Evolutionary conservation across 2,797 vertebrate species (phyloP).

Genomic region (Mergus octosetaceus): DNA sequence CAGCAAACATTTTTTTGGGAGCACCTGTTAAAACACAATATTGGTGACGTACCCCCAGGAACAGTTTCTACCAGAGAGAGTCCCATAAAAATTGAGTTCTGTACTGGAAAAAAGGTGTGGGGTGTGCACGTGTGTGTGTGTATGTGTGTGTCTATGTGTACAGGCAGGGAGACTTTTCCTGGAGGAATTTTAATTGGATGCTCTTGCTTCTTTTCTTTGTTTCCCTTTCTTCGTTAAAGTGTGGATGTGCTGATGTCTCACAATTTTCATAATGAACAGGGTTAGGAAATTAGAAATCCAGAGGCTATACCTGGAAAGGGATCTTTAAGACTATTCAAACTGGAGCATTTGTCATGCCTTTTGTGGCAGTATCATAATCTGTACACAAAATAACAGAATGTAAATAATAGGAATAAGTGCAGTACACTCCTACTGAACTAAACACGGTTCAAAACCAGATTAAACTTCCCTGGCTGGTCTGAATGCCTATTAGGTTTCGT

Average conservation of each 20-base stretch:
- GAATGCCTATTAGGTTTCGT: neutral
- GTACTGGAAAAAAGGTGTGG: neutral
- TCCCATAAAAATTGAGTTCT: neutral
- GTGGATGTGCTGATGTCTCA: neutral
- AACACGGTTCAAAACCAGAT: neutral
- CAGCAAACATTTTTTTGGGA: neutral
- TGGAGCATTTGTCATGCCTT: slow-evolving; percentile 21
- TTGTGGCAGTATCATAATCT: slow-evolving; percentile 12
- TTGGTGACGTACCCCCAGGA: neutral
- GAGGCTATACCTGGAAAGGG: neutral
- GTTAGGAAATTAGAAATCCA: slow-evolving; percentile 15
- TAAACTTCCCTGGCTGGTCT: neutral
- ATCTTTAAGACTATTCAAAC: slow-evolving; percentile 13
- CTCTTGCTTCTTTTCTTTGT: neutral
- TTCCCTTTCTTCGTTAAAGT: neutral
- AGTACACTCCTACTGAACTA: neutral
- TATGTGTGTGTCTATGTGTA: neutral
- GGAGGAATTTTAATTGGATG: slow-evolving; percentile 11
- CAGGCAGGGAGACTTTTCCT: neutral
- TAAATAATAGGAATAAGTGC: neutral
- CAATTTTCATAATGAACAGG: neutral
- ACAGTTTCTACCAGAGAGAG: neutral
- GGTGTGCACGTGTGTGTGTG: accelerated
- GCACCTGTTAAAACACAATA: neutral
- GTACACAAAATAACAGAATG: neutral